A percentile compares a stretch with the other conserved stretches of the same genome.
phyloP scores from a whole-genome alignment of 37 sponge, comb jelly and placozoan species.

The Oscarella lobularis region DNA sequence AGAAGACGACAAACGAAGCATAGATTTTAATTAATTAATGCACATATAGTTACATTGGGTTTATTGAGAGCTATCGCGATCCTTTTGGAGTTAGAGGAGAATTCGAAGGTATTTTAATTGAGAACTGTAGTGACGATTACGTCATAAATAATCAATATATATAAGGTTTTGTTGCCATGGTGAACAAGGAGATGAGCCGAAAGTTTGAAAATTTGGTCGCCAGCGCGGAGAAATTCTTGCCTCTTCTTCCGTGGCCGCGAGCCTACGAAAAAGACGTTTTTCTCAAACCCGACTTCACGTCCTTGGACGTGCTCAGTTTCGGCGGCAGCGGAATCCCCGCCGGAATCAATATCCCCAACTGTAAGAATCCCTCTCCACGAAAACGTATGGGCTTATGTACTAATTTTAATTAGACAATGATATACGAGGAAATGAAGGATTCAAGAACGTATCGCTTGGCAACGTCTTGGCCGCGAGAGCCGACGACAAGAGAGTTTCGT shows the following conservation, averaged over 20 bases:
- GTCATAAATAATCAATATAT: background rate
- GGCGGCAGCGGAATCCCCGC: slow-evolving; percentile 78
- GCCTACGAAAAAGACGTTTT: slow-evolving; percentile 80
- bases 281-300: slow-evolving; percentile 81
- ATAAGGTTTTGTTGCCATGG: slow-evolving; percentile 84
- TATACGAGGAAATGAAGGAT: slow-evolving; percentile 78
- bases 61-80: slow-evolving; percentile 87
- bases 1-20: background rate
- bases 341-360: slow-evolving; percentile 91
- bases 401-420: slow-evolving; percentile 61
- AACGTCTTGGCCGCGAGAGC: slow-evolving; percentile 62
- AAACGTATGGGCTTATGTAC: too few species aligned
- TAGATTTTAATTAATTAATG: background rate
- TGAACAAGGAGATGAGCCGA: slow-evolving; percentile 77
- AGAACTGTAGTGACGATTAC: background rate
- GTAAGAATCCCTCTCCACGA: too few species aligned
- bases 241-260: slow-evolving; percentile 60
- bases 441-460: slow-evolving; percentile 89
- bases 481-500: slow-evolving; percentile 52
- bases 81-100: slow-evolving; percentile 89
- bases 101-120: slow-evolving; percentile 55
- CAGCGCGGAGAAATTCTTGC: slow-evolving; percentile 47
- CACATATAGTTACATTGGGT: slow-evolving; percentile 74
- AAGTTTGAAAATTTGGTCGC: slow-evolving; percentile 64
- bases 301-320: slow-evolving; percentile 72